Evolutionary conservation across 1,140 invertebrate genomes (phyloP).

Genomic region (Drosophila kohkoa): DNA sequence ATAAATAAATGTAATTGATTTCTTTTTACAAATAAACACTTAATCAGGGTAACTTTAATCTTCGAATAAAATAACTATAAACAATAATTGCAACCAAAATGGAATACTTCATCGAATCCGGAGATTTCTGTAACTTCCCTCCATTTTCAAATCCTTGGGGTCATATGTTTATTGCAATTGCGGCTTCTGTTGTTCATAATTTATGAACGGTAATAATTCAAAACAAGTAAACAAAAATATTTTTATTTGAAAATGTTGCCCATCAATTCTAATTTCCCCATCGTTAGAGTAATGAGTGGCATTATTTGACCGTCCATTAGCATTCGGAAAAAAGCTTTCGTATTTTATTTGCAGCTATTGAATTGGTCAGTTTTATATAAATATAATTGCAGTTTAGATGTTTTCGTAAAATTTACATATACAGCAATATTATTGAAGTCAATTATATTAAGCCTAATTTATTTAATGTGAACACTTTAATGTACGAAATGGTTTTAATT

Average conservation of each 20-base stretch:
- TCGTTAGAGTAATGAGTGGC: neutral
- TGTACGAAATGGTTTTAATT: no score
- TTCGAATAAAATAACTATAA: no score
- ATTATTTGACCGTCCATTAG: constrained; percentile 1
- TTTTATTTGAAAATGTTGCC: neutral
- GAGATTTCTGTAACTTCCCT: neutral
- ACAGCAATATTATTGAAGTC: no score
- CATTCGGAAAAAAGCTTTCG: neutral
- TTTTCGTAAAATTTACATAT: no score
- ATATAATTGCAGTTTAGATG: no score
- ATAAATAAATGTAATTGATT: no score
- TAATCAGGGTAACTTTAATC: no score
- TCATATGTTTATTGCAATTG: neutral
- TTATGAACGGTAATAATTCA: neutral
- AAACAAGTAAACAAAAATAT: neutral
- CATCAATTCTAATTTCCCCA: constrained; percentile 2
- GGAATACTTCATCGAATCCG: neutral
- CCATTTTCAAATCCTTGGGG: neutral
- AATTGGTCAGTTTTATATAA: no score
- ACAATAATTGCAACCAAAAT: no score
- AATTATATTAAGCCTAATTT: no score
- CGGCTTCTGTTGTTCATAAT: neutral
- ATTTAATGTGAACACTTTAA: no score
- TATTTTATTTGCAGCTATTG: neutral
- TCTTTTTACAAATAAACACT: no score